Evolutionary conservation across 1,140 invertebrate species (phyloP).

Genomic region (Pachypeltis micranthus): DNA sequence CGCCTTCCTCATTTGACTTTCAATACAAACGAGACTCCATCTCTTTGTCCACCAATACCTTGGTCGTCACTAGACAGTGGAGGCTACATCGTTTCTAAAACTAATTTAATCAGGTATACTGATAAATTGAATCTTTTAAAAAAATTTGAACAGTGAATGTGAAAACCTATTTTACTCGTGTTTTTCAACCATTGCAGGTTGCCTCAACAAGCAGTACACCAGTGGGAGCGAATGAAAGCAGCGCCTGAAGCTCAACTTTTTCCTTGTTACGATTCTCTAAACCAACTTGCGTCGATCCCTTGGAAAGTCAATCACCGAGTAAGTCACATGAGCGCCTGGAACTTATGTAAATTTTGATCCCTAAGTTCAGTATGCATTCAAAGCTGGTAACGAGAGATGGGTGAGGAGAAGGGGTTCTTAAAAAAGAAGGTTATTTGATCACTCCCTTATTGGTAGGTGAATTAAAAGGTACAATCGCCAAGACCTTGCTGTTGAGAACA

Average conservation of each 20-base stretch:
- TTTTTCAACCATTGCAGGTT: conserved; percentile 35
- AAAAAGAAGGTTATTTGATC: too few species aligned
- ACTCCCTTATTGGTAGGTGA: too few species aligned
- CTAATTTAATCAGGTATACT: conserved; percentile 53
- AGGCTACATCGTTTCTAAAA: conserved; percentile 61
- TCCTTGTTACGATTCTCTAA: conserved; percentile 79
- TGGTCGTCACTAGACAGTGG: conserved; percentile 56
- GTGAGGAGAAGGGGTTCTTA: too few species aligned
- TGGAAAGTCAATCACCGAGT: conserved; percentile 81
- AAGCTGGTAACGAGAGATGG: too few species aligned
- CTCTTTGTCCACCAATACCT: conserved; percentile 66
- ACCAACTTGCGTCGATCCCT: conserved; percentile 75
- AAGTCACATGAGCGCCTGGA: too few species aligned
- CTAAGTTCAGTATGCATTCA: too few species aligned
- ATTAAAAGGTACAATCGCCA: too few species aligned
- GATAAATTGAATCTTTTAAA: too few species aligned
- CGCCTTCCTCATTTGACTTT: conserved; percentile 54
- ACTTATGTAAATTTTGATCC: too few species aligned
- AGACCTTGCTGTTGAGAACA: too few species aligned
- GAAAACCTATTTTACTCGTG: neutral
- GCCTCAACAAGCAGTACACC: conserved; percentile 41
- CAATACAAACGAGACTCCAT: conserved; percentile 55
- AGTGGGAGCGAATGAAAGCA: conserved; percentile 46
- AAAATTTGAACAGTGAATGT: neutral
- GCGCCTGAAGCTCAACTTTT: conserved; percentile 50